These are phyloP conservation scores for Opisthocomus hoazin DNA, from an alignment of 2,113 vertebrate species.

Conservation along the genomic window DNA sequence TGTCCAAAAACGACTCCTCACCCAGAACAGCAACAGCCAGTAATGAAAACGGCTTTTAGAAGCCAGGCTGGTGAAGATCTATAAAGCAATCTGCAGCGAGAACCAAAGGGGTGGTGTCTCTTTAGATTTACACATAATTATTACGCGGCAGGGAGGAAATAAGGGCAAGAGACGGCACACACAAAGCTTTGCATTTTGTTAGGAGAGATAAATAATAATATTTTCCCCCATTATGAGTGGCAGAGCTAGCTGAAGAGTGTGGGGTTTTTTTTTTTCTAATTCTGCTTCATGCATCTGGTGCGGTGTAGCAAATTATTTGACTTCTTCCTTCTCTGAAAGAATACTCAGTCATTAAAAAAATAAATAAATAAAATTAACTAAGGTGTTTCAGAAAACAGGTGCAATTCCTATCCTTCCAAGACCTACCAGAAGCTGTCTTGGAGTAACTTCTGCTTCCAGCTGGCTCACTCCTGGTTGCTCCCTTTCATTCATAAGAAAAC, in stretches of 20 bases:
- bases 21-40: background rate
- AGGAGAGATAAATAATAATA: background rate
- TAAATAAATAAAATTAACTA: background rate
- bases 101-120: background rate
- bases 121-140: background rate
- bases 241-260: background rate
- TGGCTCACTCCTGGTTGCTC: background rate
- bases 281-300: background rate
- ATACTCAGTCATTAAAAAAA: background rate
- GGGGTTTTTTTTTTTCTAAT: background rate
- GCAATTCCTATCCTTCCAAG: background rate
- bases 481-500: rapidly evolving
- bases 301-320: background rate
- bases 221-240: rapidly evolving
- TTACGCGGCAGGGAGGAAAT: no score
- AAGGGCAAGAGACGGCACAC: rapidly evolving
- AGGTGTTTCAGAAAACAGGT: background rate
- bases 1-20: no score
- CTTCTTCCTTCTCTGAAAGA: background rate
- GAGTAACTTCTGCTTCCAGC: background rate
- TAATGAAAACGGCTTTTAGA: background rate
- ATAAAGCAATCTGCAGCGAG: background rate
- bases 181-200: background rate
- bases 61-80: background rate
- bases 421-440: background rate